A percentile compares a stretch with the other conserved stretches of the same genome.
Conservation (phyloP, 2,888 invertebrate genomes). For the Polydrusus tereticollis region DNA sequence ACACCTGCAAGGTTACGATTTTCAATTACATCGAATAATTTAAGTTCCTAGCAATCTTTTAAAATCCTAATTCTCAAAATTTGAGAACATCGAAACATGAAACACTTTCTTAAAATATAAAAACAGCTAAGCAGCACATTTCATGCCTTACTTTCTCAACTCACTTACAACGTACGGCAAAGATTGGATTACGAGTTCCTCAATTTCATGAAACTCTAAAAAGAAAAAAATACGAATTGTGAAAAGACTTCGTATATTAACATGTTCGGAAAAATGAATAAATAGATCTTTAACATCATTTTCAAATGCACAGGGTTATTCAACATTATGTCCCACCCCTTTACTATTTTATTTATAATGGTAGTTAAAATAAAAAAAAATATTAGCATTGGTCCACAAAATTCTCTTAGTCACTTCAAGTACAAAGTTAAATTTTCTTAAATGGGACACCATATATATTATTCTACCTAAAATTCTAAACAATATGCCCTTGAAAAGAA, state of each 20-base stretch:
- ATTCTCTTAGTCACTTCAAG: no score
- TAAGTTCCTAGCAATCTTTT: constrained; percentile 4
- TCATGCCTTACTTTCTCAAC: constrained; percentile 34
- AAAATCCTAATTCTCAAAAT: constrained; percentile 14
- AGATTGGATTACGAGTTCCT: constrained; percentile 8
- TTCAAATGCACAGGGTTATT: no score
- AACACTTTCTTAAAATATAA: constrained; percentile 28
- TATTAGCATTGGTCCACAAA: no score
- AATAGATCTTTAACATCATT: no score
- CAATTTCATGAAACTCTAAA: constrained; percentile 21
- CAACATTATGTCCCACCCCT: no score
- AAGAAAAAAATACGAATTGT: neutral
- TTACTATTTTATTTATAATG: no score
- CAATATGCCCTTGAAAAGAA: no score
- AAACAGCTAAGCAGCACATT: constrained; percentile 34
- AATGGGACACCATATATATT: no score
- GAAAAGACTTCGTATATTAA: neutral
- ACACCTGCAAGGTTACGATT: constrained; percentile 3
- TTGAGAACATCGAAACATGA: constrained; percentile 21
- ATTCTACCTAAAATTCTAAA: no score
- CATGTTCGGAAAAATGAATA: neutral
- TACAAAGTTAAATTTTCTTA: no score
- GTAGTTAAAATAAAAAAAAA: no score
- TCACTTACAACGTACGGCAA: constrained; percentile 27
- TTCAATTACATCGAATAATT: neutral